These are phyloP conservation scores for Fragum fragum DNA, from an alignment of 2,888 invertebrate species.

Conservation along the genomic window DNA sequence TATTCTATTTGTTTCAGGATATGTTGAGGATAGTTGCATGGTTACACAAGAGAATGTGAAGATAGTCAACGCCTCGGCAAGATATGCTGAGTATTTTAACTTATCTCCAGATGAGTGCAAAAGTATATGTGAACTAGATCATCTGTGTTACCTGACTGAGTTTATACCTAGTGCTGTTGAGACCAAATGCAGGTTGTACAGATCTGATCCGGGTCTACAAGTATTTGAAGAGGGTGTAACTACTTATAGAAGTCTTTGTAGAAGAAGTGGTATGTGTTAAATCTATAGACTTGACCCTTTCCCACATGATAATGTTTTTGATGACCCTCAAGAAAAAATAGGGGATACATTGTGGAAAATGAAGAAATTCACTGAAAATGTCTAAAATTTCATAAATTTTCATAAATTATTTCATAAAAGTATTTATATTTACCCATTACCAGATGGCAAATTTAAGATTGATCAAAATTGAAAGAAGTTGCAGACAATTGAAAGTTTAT, in stretches of 20 bases:
- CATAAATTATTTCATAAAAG: too few relatives aligned
- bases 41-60: slow-evolving; percentile 5
- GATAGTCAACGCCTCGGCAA: neutral
- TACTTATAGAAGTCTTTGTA: neutral
- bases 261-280: neutral
- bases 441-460: too few relatives aligned
- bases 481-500: too few relatives aligned
- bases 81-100: neutral
- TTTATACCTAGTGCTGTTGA: neutral
- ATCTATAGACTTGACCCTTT: too few relatives aligned
- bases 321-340: too few relatives aligned
- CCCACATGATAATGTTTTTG: too few relatives aligned
- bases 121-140: neutral
- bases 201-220: neutral
- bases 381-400: too few relatives aligned
- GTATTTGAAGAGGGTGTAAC: neutral
- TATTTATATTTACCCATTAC: too few relatives aligned
- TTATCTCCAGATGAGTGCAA: neutral
- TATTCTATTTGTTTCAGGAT: neutral
- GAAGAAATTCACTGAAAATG: too few relatives aligned
- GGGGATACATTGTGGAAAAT: too few relatives aligned
- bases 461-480: too few relatives aligned
- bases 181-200: neutral
- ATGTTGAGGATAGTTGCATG: neutral
- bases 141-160: neutral